Evolutionary conservation across 2,888 invertebrate species (phyloP).

Genomic region (Adineta ricciae): DNA sequence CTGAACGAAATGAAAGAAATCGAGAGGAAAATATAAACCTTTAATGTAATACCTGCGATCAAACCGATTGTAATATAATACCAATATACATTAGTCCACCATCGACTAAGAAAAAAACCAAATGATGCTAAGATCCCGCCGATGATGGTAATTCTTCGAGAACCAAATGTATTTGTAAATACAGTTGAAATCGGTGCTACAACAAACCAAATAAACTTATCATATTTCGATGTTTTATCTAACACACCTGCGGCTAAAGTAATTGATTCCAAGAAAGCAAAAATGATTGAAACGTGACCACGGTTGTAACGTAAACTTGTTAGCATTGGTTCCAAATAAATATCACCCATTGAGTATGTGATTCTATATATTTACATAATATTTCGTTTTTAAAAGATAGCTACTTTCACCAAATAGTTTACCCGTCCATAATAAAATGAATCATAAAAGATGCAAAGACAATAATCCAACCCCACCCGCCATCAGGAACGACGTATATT

Average conservation of each 20-base stretch:
- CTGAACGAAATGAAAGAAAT: constrained; percentile 49
- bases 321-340: background rate
- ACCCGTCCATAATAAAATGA: constrained; percentile 33
- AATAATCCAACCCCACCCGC: constrained; percentile 34
- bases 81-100: constrained; percentile 69
- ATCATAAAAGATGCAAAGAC: constrained; percentile 28
- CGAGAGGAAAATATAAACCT: background rate
- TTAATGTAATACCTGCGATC: constrained; percentile 58
- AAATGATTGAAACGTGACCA: background rate
- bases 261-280: constrained; percentile 22
- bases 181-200: constrained; percentile 87
- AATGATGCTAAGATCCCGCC: constrained; percentile 65
- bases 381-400: background rate
- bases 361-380: background rate
- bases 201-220: background rate
- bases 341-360: background rate
- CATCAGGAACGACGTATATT: constrained; percentile 7
- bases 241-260: constrained; percentile 23
- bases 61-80: constrained; percentile 85
- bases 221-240: background rate
- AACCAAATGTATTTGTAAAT: constrained; percentile 86
- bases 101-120: constrained; percentile 70
- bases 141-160: constrained; percentile 75
- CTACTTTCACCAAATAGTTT: background rate
- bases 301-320: background rate